These are phyloP conservation scores for Trilocha varians DNA, from an alignment of 2,888 invertebrate species.

Conservation along the genomic window DNA sequence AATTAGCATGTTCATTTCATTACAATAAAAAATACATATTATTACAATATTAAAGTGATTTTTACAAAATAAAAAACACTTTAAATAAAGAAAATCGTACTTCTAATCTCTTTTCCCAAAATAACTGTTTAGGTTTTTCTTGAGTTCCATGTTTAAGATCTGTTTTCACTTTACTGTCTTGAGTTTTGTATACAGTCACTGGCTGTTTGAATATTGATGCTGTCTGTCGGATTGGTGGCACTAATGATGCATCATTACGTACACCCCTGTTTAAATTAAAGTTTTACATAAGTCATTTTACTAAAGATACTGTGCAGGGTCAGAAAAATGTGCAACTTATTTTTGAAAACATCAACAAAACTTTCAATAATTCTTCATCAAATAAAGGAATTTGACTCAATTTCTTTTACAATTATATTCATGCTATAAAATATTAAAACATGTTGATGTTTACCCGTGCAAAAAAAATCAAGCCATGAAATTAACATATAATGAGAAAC, in stretches of 20 bases:
- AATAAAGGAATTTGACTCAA: not conserved
- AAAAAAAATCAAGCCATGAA: not conserved
- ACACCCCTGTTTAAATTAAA: conserved; percentile 67
- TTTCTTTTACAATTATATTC: not conserved
- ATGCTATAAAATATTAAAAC: not conserved
- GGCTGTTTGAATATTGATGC: conserved; percentile 99
- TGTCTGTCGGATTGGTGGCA: conserved; percentile 96
- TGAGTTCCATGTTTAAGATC: conserved; percentile 94
- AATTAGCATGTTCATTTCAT: too few relatives aligned
- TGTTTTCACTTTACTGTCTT: conserved; percentile 90
- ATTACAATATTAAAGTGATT: too few relatives aligned
- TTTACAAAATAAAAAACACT: too few relatives aligned
- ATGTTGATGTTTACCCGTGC: not conserved
- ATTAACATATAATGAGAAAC: not conserved
- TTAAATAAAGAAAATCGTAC: conserved; percentile 24
- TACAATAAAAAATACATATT: too few relatives aligned
- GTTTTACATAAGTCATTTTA: not conserved
- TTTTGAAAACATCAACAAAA: too few relatives aligned
- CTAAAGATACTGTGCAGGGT: not conserved
- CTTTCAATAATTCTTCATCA: too few relatives aligned
- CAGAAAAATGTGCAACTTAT: too few relatives aligned
- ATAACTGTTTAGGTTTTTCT: conserved; percentile 92
- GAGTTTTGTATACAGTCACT: conserved; percentile 94
- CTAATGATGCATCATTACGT: conserved; percentile 89
- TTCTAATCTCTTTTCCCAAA: conserved; percentile 86